These are phyloP conservation scores for Anseranas semipalmata DNA, from an alignment of 2,113 vertebrate genomes.

Conservation along the genomic window DNA sequence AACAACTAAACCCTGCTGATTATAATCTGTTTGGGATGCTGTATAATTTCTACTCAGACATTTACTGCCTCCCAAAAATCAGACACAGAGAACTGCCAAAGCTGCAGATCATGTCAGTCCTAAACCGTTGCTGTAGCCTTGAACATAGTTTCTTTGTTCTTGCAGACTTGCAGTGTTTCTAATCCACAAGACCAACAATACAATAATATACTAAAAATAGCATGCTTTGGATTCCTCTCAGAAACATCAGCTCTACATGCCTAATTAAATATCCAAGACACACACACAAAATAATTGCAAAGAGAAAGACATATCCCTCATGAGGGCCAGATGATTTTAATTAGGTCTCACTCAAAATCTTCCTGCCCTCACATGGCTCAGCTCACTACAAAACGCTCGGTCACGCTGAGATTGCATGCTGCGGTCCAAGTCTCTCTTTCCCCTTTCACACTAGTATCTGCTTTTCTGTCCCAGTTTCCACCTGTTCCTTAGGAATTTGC, in stretches of 20 bases:
- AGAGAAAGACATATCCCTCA: slow-evolving; percentile 3
- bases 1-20: background rate
- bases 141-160: background rate
- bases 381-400: background rate
- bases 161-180: background rate
- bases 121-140: background rate
- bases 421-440: background rate
- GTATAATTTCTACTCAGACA: background rate
- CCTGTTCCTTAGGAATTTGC: background rate
- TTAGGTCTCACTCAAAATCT: slow-evolving; percentile 37
- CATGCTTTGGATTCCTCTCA: background rate
- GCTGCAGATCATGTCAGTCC: background rate
- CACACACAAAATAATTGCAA: background rate
- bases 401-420: background rate
- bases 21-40: background rate
- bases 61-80: background rate
- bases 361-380: background rate
- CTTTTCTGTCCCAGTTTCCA: background rate
- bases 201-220: slow-evolving; percentile 14
- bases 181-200: background rate
- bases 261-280: slow-evolving; percentile 42
- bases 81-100: background rate
- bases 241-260: slow-evolving; percentile 10
- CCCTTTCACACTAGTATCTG: background rate
- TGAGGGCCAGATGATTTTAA: slow-evolving; percentile 55